Conservation (phyloP, 2,113 vertebrate species). For the Danio rerio region DNA sequence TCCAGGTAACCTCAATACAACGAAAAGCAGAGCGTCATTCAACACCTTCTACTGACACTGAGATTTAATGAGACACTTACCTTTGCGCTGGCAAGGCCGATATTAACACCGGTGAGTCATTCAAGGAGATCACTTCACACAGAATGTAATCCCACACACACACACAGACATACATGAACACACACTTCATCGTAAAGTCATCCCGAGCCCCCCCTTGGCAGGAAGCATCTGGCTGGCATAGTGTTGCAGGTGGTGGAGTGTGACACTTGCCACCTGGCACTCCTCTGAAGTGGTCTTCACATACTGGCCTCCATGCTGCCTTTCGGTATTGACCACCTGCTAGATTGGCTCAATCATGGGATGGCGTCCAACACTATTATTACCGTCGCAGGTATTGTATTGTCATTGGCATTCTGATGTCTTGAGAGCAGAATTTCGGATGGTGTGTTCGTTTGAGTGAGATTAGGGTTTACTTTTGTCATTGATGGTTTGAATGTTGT, state of each 20-base stretch:
- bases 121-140: conserved; percentile 42
- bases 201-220: conserved; percentile 32
- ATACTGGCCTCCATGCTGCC: conserved; percentile 35
- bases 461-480: too few species aligned
- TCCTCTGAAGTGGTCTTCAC: conserved; percentile 36
- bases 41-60: conserved; percentile 33
- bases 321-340: conserved; percentile 57
- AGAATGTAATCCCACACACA: conserved; percentile 4
- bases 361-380: conserved; percentile 19
- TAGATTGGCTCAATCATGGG: conserved; percentile 45
- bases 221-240: conserved; percentile 49
- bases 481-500: too few species aligned
- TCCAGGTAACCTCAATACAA: conserved; percentile 4
- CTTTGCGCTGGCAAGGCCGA: conserved; percentile 35
- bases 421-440: not conserved
- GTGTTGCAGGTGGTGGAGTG: conserved; percentile 45
- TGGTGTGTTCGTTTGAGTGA: too few species aligned
- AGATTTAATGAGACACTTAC: conserved; percentile 58
- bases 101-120: conserved; percentile 41
- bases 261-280: conserved; percentile 56
- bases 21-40: conserved; percentile 31
- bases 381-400: conserved; percentile 8
- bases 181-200: conserved; percentile 14
- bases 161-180: conserved; percentile 20
- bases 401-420: not conserved